Conservation (phyloP, 2,113 vertebrate genomes). For the Malurus melanocephalus region DNA sequence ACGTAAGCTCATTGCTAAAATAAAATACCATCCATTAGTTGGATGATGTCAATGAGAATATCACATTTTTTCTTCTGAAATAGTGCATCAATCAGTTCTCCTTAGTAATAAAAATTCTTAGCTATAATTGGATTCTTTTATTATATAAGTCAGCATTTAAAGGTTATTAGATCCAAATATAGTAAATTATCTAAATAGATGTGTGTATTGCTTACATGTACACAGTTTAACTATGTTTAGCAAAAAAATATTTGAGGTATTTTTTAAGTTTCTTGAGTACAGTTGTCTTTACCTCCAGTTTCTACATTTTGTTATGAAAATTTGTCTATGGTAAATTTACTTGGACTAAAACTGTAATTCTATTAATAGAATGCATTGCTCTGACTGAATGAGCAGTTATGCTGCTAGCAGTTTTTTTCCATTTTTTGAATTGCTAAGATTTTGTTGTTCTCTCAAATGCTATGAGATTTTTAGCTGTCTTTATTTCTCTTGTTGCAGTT, state of each 20-base stretch:
- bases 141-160: neutral
- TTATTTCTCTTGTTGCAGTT: constrained; percentile 80
- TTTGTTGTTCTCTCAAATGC: neutral
- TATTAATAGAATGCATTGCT: neutral
- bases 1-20: neutral
- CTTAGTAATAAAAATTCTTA: neutral
- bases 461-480: neutral
- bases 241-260: neutral
- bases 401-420: neutral
- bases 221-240: neutral
- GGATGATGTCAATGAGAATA: neutral
- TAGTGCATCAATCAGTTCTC: neutral
- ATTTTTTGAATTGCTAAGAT: neutral
- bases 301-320: neutral
- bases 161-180: neutral
- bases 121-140: neutral
- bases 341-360: neutral
- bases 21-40: neutral
- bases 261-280: neutral
- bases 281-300: neutral
- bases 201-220: neutral
- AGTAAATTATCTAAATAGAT: neutral
- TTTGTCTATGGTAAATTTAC: neutral
- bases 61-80: neutral
- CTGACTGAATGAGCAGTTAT: neutral